phyloP scores from a whole-genome alignment of 1,140 invertebrate genomes.

The Heliconius hewitsoni region DNA sequence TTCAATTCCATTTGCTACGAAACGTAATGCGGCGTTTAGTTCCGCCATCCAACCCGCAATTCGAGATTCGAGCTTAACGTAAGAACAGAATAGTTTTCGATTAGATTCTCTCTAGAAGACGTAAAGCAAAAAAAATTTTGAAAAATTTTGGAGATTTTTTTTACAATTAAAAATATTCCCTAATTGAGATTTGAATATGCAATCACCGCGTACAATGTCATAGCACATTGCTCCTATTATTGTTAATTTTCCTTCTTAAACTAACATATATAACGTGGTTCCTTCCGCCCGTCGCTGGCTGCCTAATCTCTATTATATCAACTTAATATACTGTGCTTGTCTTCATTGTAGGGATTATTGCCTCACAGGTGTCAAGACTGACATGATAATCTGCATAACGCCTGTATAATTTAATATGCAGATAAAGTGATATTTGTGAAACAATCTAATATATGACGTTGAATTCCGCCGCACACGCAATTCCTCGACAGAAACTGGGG shows the following conservation, averaged over 20 bases:
- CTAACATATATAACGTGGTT: slow-evolving; percentile 28
- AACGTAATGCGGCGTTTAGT: too few species aligned
- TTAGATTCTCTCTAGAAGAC: too few species aligned
- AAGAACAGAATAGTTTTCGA: too few species aligned
- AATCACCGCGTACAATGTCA: not conserved
- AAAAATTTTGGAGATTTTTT: too few species aligned
- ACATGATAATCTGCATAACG: slow-evolving; percentile 45
- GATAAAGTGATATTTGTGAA: slow-evolving; percentile 23
- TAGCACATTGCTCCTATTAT: not conserved
- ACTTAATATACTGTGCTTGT: slow-evolving; percentile 54
- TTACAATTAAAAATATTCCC: not conserved
- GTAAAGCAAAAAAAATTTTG: too few species aligned
- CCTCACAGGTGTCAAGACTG: slow-evolving; percentile 47
- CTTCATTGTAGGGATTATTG: slow-evolving; percentile 54
- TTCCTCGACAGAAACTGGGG: too few species aligned
- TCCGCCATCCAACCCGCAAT: too few species aligned
- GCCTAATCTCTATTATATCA: slow-evolving; percentile 50
- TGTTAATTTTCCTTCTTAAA: slow-evolving; percentile 14
- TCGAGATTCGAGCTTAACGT: too few species aligned
- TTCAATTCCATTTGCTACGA: too few species aligned
- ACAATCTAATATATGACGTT: not conserved
- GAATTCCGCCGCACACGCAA: too few species aligned
- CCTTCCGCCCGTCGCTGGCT: slow-evolving; percentile 23
- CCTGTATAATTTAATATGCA: slow-evolving; percentile 38
- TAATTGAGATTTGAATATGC: not conserved